These are phyloP conservation scores for Characodon lateralis DNA, from an alignment of 2,797 vertebrate genomes.

Conservation along the genomic window DNA sequence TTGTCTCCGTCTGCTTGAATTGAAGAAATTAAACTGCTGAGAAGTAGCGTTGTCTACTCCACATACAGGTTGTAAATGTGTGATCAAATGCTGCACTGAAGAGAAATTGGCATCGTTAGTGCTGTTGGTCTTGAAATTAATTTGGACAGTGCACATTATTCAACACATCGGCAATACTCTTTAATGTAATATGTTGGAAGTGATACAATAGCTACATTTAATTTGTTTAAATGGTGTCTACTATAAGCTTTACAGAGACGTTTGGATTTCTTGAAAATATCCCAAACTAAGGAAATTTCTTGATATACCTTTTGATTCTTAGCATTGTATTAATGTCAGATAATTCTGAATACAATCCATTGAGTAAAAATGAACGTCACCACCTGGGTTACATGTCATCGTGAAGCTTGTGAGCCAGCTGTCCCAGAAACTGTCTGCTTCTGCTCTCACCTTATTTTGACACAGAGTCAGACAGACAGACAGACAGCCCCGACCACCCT, in stretches of 20 bases:
- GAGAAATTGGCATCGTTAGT: background rate
- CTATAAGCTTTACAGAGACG: background rate
- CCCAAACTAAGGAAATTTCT: background rate
- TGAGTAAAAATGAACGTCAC: slow-evolving; percentile 15
- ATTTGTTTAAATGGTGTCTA: background rate
- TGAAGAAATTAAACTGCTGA: slow-evolving; percentile 3
- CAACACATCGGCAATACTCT: background rate
- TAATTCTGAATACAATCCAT: background rate
- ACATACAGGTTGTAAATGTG: background rate
- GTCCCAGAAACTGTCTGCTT: slow-evolving; percentile 33
- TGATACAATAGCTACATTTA: background rate
- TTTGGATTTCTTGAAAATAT: background rate
- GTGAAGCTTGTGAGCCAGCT: slow-evolving; percentile 39
- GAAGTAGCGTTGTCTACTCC: background rate
- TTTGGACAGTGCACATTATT: background rate
- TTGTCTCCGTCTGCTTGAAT: slow-evolving; percentile 1
- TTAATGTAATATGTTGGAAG: background rate
- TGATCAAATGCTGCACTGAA: background rate
- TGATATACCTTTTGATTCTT: background rate
- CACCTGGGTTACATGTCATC: slow-evolving; percentile 26
- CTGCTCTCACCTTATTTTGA: slow-evolving; percentile 62
- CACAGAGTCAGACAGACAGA: slow-evolving; percentile 68
- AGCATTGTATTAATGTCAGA: background rate
- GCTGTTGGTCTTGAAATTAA: slow-evolving; percentile 1
- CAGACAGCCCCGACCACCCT: slow-evolving; percentile 57